Base-by-base conservation (phyloP, 2,113 vertebrate species). In the Coreoperca whiteheadi region DNA sequence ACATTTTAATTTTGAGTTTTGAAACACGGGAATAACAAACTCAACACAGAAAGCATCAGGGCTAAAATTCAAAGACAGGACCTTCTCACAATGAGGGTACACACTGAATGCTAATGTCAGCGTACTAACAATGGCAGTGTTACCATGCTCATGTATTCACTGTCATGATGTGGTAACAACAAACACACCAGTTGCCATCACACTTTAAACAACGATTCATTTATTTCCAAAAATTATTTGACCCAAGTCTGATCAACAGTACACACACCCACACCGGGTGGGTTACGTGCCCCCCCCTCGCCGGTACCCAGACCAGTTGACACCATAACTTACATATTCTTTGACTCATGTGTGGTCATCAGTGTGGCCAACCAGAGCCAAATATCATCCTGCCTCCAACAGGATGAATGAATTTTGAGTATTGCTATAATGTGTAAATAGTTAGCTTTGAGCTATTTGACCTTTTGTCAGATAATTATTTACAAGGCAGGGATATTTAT, bases 391-490 rank as follows among this genome's bases (percentile, higher is more conserved):
- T 9, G 1, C 25, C 23, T 32, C 20, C 66, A 28, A 21, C 65
- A 46, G 34, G 30, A 80, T 54, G 43, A 76, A 56, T 59, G 48
- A 59, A 63, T 50, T 20, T 21, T 30, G 18, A 1, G 21, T 69
- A 56, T 63, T 75, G 25, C 11, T 16, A 4, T n/a, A 15, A 50
- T 21, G 63, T 15, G 18, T 63, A 65, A 77, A 69, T 74, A 56
- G 69, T 66, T 50, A 20, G 56, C 61, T 70, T 74, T 72, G 6
- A 90, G 54, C 37, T 39, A n/a, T 87, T 73, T 86, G 72, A 87
- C 82, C 77, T 84, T 56, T 72, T 25, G 71, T 28, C 57, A 16
- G 43, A 73, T 69, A 53, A 75, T 76, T 63, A 75, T 65, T 68
- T 30, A n/a, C 50, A 64, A 20, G 48, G 25, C 4, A 61, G 48